Conservation (phyloP, 2,797 vertebrate genomes). For the Chrysocyon brachyurus region DNA sequence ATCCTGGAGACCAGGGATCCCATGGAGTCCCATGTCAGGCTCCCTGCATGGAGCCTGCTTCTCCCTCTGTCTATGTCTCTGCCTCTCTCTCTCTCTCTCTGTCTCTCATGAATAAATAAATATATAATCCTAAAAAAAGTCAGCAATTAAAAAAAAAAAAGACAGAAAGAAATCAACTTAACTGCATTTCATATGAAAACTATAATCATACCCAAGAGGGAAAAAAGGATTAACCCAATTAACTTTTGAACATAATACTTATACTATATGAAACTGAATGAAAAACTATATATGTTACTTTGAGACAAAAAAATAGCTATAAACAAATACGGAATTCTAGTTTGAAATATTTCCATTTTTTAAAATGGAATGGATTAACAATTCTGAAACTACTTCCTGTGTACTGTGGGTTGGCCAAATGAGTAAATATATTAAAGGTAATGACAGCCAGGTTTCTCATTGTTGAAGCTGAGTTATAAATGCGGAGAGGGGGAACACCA, state of each 20-base stretch:
- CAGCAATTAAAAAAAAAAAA: too few species aligned
- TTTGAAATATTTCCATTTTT: background rate
- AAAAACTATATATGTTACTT: background rate
- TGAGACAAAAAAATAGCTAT: background rate
- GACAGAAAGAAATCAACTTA: constrained; percentile 10
- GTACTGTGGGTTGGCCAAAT: background rate
- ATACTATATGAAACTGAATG: background rate
- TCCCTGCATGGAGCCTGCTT: too few species aligned
- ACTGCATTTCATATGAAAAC: constrained; percentile 4
- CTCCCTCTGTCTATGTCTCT: too few species aligned
- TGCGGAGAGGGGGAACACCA: background rate
- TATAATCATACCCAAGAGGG: background rate
- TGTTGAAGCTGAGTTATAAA: background rate
- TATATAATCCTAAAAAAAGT: too few species aligned
- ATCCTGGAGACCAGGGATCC: too few species aligned
- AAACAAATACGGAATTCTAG: background rate
- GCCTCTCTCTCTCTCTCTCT: too few species aligned
- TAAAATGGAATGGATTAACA: background rate
- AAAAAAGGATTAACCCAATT: background rate
- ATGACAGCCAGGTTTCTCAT: background rate
- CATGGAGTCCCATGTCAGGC: too few species aligned
- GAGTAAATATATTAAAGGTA: background rate
- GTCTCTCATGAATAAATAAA: too few species aligned
- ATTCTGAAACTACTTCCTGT: constrained; percentile 12
- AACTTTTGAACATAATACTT: background rate